phyloP scores from a whole-genome alignment of 2,797 vertebrate species.

The Anas georgica region DNA sequence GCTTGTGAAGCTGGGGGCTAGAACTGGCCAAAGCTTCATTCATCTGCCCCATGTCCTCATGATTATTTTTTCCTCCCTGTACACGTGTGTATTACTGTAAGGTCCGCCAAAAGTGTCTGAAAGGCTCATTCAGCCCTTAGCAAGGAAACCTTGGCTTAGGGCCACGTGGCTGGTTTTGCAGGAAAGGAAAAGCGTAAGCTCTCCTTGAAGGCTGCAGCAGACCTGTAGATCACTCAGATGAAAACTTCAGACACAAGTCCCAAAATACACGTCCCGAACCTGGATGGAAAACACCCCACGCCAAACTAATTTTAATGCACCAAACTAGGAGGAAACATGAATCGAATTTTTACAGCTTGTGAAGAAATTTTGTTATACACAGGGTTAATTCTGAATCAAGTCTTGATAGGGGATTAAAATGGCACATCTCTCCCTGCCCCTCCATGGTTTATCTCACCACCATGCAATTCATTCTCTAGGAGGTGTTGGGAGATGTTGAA shows the following conservation, averaged over 20 bases:
- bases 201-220: neutral
- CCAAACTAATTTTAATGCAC: neutral
- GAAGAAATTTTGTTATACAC: fast-evolving
- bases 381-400: neutral
- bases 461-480: fast-evolving
- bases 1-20: neutral
- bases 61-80: neutral
- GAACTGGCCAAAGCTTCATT: neutral
- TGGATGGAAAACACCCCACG: neutral
- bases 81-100: neutral
- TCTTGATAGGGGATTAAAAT: neutral
- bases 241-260: neutral
- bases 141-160: neutral
- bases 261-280: neutral
- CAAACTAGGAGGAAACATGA: neutral
- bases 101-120: neutral
- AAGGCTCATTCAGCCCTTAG: slow-evolving; percentile 41
- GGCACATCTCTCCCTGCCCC: neutral
- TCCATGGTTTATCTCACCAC: neutral
- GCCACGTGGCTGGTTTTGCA: neutral
- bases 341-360: neutral
- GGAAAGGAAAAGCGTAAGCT: neutral
- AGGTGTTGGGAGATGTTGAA: neutral
- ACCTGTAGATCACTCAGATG: neutral
- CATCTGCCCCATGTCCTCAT: neutral